These are phyloP conservation scores for Eristalinus aeneus DNA, from an alignment of 2,888 invertebrate species.

Conservation along the genomic window DNA sequence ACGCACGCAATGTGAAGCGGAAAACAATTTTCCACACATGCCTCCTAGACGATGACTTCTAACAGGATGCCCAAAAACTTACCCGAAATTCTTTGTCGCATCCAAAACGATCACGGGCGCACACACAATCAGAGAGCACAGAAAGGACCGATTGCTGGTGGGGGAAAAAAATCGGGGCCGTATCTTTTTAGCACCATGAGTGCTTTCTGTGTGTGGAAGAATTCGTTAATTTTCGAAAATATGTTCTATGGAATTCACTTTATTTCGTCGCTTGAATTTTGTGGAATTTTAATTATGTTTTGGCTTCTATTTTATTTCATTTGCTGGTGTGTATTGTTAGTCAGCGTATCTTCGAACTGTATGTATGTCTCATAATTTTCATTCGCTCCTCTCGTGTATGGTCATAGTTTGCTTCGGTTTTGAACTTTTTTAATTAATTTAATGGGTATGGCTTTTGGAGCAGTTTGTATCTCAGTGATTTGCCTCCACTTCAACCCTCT, in stretches of 20 bases:
- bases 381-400: constrained; percentile 4
- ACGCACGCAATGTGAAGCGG: not conserved
- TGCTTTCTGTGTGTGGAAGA: constrained; percentile 59
- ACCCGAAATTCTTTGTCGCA: constrained; percentile 52
- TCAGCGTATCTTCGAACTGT: constrained; percentile 32
- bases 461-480: constrained; percentile 58
- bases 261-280: constrained; percentile 71
- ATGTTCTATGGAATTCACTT: constrained; percentile 69
- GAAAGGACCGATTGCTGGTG: not conserved
- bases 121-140: not conserved
- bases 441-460: constrained; percentile 61
- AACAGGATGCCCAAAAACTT: constrained; percentile 46
- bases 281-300: constrained; percentile 73
- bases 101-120: not conserved
- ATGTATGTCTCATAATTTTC: constrained; percentile 66
- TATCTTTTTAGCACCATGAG: constrained; percentile 9
- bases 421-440: constrained; percentile 71
- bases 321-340: constrained; percentile 27
- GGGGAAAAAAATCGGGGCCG: not conserved
- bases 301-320: constrained; percentile 65
- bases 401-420: constrained; percentile 25
- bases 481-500: constrained; percentile 23
- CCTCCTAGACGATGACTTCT: constrained; percentile 33
- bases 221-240: constrained; percentile 71
- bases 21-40: constrained; percentile 62